Conservation (phyloP, 2,113 vertebrate genomes). For the Nothocercus nigrocapillus region DNA sequence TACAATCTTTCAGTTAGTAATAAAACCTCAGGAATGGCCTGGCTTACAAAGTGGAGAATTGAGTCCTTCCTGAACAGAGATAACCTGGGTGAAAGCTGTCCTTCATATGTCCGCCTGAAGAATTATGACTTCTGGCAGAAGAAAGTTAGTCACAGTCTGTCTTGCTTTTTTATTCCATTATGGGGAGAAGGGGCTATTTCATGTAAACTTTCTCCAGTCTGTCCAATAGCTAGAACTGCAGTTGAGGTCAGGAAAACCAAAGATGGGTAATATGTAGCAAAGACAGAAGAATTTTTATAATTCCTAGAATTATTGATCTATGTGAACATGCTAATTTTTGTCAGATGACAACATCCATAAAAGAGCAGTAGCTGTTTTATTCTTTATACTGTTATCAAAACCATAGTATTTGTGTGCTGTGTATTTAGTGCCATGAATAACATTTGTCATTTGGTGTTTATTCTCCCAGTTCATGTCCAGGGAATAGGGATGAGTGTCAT, state of each 20-base stretch:
- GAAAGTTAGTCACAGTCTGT: neutral
- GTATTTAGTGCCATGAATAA: neutral
- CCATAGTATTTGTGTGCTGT: neutral
- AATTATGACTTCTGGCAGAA: conserved; percentile 20
- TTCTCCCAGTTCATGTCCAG: neutral
- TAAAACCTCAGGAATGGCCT: conserved; percentile 13
- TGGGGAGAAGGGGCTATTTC: neutral
- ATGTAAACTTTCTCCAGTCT: neutral
- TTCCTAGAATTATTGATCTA: neutral
- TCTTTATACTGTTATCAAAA: neutral
- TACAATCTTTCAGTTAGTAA: conserved; percentile 19
- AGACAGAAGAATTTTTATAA: neutral
- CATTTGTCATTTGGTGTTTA: neutral
- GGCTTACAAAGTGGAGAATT: neutral
- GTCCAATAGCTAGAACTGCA: neutral
- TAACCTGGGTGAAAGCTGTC: neutral
- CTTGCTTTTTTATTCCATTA: neutral
- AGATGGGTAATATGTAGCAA: neutral
- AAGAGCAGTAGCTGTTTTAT: neutral
- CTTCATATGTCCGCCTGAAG: neutral
- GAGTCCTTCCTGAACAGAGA: neutral
- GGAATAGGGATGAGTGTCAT: neutral
- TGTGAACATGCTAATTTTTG: neutral
- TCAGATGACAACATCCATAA: neutral
- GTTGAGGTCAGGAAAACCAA: neutral